Evolutionary conservation across 2,113 vertebrate species (phyloP), one percentile per base, ranked within the genome.

Genomic region (Anhinga rufa): DNA sequence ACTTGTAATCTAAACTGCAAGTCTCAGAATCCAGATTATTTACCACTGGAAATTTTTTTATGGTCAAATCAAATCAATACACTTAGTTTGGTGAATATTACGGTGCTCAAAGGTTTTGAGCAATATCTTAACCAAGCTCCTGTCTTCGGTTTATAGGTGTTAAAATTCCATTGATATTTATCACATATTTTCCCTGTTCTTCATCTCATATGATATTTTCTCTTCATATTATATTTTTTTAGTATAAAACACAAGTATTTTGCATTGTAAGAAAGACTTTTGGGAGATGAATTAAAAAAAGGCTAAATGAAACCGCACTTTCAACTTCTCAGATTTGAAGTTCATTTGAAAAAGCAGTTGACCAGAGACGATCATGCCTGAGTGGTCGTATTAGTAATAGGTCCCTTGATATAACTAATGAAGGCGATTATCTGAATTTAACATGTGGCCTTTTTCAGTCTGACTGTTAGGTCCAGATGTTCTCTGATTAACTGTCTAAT

Each of bases 401-500:
- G 91, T 97, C 97, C 98, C 98, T 97, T 93, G 92, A 92, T 94
- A 93, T 95, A 96, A 96, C 92, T 97, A 97, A 97, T 95, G 97
- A 85, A 96, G 97, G 96, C 1, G 69, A 98, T 98, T 97, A 98
- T 97, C 97, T 92, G 97, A 95, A 49, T 98, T 97, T 98, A 97
- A 98, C 97, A 97, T 95, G 97, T 96, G 98, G 97, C 97, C 97
- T 97, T 98, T 98, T 79, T 97, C 97, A 93, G 96, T 96, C 93
- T 97, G 97, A 98, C 97, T 97, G 97, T 90, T 93, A 58, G 90
- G 86, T 95, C 97, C 98, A 98, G 98, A 98, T 98, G 98, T 98
- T 98, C 96, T 96, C 95, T 96, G 95, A 93, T 96, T 96, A 95
- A 96, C 95, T 93, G 95, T 92, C 96, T 97, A 58, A 92, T 96